Percentiles rank a stretch among this genome's conserved stretches.
Conservation (phyloP, 2,888 invertebrate species). For the Cheiracanthium punctorium region DNA sequence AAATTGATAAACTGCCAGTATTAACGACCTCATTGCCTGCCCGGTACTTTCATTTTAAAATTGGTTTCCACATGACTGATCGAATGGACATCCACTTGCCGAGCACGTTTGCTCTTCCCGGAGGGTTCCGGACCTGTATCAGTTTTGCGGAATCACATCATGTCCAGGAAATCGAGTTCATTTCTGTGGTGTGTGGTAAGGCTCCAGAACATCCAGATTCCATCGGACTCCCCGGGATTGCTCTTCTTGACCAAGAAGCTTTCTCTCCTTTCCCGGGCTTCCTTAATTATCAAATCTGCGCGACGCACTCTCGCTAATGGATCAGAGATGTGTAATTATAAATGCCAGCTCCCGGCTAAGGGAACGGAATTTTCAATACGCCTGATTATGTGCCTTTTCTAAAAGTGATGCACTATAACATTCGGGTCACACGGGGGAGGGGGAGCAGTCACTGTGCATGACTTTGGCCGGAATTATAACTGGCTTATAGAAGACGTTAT, state of each 20-base stretch:
- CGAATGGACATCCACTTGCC: neutral
- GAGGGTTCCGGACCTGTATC: neutral
- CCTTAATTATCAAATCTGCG: slow-evolving; percentile 33
- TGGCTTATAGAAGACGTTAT: neutral
- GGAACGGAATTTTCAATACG: neutral
- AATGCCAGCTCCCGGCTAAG: slow-evolving; percentile 45
- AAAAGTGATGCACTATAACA: neutral
- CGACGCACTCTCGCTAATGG: slow-evolving; percentile 43
- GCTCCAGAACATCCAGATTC: slow-evolving; percentile 24
- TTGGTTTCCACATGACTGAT: no score
- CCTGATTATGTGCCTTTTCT: neutral
- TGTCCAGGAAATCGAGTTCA: slow-evolving; percentile 45
- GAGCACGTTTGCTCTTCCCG: neutral
- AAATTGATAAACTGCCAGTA: no score
- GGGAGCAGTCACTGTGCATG: neutral
- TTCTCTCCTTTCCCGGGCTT: neutral
- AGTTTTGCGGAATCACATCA: neutral
- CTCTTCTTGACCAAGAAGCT: slow-evolving; percentile 13
- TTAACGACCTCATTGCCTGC: no score
- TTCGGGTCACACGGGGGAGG: neutral
- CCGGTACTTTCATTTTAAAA: no score
- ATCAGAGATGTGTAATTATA: slow-evolving; percentile 43
- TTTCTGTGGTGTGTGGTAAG: no score
- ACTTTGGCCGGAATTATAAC: neutral
- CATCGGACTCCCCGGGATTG: neutral